Conservation (phyloP, 2,113 vertebrate species). For the Raja brachyura region DNA sequence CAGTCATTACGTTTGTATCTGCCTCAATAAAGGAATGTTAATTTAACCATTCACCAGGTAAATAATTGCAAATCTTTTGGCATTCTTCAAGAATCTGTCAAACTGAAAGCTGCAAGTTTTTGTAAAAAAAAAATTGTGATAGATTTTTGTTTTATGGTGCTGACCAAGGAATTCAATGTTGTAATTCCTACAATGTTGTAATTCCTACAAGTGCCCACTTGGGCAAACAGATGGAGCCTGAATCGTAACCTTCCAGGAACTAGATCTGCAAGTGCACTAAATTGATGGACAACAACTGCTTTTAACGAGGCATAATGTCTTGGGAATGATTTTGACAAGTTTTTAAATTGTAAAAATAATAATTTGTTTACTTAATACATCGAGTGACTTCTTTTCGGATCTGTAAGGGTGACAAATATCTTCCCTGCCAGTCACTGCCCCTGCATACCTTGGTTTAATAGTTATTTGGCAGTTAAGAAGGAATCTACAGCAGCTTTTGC, state of each 20-base stretch:
- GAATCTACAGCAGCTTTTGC: no score
- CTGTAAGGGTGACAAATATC: background rate
- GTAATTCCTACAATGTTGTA: no score
- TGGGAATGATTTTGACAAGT: constrained; percentile 17
- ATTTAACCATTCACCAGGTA: background rate
- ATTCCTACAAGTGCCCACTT: background rate
- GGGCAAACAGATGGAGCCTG: constrained; percentile 19
- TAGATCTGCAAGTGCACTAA: constrained; percentile 3
- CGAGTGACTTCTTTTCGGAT: background rate
- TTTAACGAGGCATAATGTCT: background rate
- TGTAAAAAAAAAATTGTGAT: background rate
- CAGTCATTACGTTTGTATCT: background rate
- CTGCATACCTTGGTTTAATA: background rate
- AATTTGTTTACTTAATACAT: background rate
- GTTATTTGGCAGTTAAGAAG: background rate
- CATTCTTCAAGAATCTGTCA: no score
- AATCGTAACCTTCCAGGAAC: background rate
- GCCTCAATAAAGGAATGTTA: background rate
- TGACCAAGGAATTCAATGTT: constrained; percentile 4
- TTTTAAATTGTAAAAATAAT: background rate
- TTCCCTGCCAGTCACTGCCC: background rate
- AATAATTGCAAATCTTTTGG: background rate
- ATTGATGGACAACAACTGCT: constrained; percentile 23
- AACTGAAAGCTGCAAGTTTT: background rate
- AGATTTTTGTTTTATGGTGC: constrained; percentile 9